phyloP scores from a whole-genome alignment of 2,888 invertebrate genomes.

The Tanytarsus gracilentus region DNA sequence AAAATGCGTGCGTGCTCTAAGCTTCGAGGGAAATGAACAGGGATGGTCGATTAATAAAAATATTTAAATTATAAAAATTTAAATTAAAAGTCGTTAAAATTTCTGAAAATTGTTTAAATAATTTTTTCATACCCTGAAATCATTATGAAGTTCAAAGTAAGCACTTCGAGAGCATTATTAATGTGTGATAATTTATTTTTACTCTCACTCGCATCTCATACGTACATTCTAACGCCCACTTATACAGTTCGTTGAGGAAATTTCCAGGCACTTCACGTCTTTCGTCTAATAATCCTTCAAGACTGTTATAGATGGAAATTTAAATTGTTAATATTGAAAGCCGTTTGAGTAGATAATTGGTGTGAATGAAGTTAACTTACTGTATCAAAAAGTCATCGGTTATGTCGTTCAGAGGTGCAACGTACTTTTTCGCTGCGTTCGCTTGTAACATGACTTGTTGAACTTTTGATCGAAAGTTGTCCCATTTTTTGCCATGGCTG shows the following conservation, averaged over 20 bases:
- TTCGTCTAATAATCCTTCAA: slow-evolving; percentile 51
- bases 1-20: not conserved
- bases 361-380: not conserved
- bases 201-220: too few relatives aligned
- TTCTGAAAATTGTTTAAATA: too few relatives aligned
- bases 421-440: slow-evolving; percentile 64
- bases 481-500: slow-evolving; percentile 84
- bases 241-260: slow-evolving; percentile 62
- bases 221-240: slow-evolving; percentile 78
- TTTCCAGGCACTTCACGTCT: slow-evolving; percentile 56
- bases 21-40: not conserved
- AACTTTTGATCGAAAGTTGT: slow-evolving; percentile 70
- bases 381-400: slow-evolving; percentile 62
- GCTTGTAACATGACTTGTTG: slow-evolving; percentile 76
- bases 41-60: not conserved
- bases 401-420: slow-evolving; percentile 63
- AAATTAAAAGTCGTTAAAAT: slow-evolving; percentile 1
- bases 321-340: slow-evolving; percentile 35
- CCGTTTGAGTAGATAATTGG: too few relatives aligned
- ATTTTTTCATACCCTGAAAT: not conserved
- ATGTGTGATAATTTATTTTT: too few relatives aligned
- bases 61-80: too few relatives aligned
- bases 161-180: too few relatives aligned
- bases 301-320: slow-evolving; percentile 44
- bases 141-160: slow-evolving; percentile 5